phyloP scores from a whole-genome alignment of 2,113 vertebrate genomes.

The Erinaceus europaeus region DNA sequence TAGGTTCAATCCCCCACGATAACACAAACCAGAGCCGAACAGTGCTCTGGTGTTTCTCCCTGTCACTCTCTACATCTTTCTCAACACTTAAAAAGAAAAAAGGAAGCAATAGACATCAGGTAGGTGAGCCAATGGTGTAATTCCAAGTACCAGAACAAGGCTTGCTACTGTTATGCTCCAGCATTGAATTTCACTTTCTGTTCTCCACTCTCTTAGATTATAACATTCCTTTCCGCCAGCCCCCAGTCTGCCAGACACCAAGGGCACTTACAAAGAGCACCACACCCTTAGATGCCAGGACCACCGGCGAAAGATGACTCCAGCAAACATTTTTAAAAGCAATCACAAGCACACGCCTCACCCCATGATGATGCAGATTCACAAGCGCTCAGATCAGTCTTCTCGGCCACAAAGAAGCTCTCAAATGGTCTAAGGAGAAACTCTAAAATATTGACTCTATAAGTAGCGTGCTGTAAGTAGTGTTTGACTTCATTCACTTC shows the following conservation, averaged over 20 bases:
- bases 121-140: background rate
- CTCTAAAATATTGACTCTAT: background rate
- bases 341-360: background rate
- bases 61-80: no score
- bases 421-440: constrained; percentile 1
- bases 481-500: background rate
- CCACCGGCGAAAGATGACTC: background rate
- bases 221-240: background rate
- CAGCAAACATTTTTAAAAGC: background rate
- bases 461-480: background rate
- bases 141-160: background rate
- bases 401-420: constrained; percentile 1
- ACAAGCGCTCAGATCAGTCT: background rate
- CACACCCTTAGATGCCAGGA: background rate
- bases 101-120: background rate
- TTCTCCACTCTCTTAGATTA: background rate
- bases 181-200: background rate
- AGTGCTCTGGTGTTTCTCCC: no score
- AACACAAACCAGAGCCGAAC: no score
- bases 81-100: no score
- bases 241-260: background rate
- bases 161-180: background rate
- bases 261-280: background rate
- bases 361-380: background rate
- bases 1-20: no score